Evolutionary conservation across 30 jellyfish, hydroid and myxozoan species (phyloP).

Genomic region (Cassiopea xamachana): DNA sequence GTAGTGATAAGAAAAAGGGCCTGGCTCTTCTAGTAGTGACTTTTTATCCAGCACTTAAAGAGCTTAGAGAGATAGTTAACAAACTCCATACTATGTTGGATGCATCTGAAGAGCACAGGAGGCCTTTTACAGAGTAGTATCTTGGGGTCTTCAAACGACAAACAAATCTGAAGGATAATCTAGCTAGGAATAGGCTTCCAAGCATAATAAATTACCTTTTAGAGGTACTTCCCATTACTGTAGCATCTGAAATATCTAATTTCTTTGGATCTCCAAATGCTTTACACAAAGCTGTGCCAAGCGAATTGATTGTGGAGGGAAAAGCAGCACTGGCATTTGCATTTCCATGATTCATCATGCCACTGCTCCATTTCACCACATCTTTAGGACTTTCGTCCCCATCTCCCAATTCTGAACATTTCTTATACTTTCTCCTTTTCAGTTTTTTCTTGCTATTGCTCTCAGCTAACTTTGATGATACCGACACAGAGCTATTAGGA

Average conservation of each 20-base stretch:
- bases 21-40: no score
- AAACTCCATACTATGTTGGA: no score
- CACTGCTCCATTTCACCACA: not conserved
- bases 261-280: not conserved
- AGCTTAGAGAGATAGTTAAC: no score
- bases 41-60: no score
- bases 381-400: not conserved
- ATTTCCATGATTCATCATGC: not conserved
- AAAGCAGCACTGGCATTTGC: not conserved
- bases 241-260: not conserved
- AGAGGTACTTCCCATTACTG: not conserved
- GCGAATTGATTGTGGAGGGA: not conserved
- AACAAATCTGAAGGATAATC: no score
- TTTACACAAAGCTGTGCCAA: not conserved
- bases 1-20: no score
- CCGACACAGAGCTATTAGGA: not conserved
- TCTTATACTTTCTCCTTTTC: not conserved
- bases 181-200: not conserved
- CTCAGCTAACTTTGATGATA: not conserved
- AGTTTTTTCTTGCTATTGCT: not conserved
- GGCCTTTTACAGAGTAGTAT: no score
- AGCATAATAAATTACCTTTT: slow-evolving; percentile 3
- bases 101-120: no score
- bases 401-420: not conserved
- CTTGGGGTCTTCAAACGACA: no score